Percentiles rank a stretch among this genome's conserved stretches.
Conservation (phyloP, 2,888 invertebrate species). For the Polietes domitor region DNA sequence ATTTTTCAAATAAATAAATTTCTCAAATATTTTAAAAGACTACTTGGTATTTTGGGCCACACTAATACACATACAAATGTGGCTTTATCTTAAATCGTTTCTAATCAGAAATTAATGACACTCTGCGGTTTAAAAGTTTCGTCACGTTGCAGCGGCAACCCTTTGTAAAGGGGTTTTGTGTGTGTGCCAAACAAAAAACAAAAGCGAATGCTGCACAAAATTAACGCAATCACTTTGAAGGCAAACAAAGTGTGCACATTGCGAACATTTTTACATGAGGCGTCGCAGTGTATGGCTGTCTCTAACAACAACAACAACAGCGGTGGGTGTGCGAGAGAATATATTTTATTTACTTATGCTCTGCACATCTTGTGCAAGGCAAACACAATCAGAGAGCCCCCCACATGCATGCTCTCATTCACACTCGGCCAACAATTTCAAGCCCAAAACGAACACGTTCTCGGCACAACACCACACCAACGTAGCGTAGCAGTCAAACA, state of each 20-base stretch:
- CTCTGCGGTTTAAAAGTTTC: neutral
- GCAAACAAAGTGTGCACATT: slow-evolving; percentile 52
- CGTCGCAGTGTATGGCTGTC: neutral
- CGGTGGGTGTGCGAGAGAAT: neutral
- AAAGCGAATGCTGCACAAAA: slow-evolving; percentile 46
- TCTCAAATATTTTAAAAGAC: too few relatives aligned
- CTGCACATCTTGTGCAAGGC: slow-evolving; percentile 19
- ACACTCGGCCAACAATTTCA: neutral
- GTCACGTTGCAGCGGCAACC: neutral
- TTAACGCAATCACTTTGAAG: slow-evolving; percentile 50
- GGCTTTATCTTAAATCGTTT: too few relatives aligned
- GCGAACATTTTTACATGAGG: slow-evolving; percentile 34
- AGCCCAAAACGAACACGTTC: slow-evolving; percentile 2
- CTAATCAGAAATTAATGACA: too few relatives aligned
- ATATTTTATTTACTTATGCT: slow-evolving; percentile 17
- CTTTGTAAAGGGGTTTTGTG: slow-evolving; percentile 4
- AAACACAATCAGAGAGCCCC: neutral
- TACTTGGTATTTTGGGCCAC: too few relatives aligned
- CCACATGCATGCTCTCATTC: slow-evolving; percentile 2
- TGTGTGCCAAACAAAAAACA: slow-evolving; percentile 7
- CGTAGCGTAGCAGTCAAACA: too few relatives aligned
- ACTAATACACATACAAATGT: too few relatives aligned
- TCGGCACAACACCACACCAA: slow-evolving; percentile 2
- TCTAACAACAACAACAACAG: neutral
- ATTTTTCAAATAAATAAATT: too few relatives aligned